These are phyloP conservation scores for Thecocarcelia acutangulata DNA, from an alignment of 2,888 invertebrate genomes.

Conservation along the genomic window DNA sequence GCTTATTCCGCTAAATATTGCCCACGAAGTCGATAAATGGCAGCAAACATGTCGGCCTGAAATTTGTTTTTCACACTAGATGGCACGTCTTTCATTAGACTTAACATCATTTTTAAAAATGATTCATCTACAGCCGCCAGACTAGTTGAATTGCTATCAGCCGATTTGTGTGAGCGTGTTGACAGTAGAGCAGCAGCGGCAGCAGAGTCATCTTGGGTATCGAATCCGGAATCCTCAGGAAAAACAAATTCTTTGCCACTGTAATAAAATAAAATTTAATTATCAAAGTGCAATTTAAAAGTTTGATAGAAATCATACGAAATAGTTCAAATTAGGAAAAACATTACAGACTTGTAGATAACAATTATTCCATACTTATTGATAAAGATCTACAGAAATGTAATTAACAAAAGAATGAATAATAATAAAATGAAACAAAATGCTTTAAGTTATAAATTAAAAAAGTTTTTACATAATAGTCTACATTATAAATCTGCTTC, in stretches of 20 bases:
- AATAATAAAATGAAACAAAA: no score
- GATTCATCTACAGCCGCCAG: constrained; percentile 36
- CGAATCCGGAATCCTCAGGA: constrained; percentile 55
- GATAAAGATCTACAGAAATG: no score
- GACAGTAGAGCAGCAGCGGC: constrained; percentile 24
- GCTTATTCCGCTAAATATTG: constrained; percentile 47
- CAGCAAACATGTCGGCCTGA: constrained; percentile 67
- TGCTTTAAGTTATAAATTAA: no score
- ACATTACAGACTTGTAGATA: no score
- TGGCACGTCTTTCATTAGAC: constrained; percentile 61
- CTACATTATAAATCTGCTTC: no score
- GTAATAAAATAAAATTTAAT: constrained; percentile 36
- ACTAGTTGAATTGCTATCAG: not conserved
- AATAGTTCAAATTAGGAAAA: not conserved
- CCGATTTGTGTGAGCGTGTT: not conserved
- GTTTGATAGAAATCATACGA: not conserved
- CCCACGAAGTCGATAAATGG: constrained; percentile 59
- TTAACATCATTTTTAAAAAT: constrained; percentile 64
- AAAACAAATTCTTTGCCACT: constrained; percentile 38
- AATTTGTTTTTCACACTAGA: constrained; percentile 62
- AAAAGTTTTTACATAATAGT: no score
- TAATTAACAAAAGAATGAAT: no score
- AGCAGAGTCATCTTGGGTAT: constrained; percentile 49
- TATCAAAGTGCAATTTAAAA: not conserved
- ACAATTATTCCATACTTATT: no score